A percentile compares a stretch with the other conserved stretches of the same genome.
These are phyloP conservation scores for Cyclophora albipunctata DNA, from an alignment of 2,888 invertebrate genomes.

Conservation along the genomic window DNA sequence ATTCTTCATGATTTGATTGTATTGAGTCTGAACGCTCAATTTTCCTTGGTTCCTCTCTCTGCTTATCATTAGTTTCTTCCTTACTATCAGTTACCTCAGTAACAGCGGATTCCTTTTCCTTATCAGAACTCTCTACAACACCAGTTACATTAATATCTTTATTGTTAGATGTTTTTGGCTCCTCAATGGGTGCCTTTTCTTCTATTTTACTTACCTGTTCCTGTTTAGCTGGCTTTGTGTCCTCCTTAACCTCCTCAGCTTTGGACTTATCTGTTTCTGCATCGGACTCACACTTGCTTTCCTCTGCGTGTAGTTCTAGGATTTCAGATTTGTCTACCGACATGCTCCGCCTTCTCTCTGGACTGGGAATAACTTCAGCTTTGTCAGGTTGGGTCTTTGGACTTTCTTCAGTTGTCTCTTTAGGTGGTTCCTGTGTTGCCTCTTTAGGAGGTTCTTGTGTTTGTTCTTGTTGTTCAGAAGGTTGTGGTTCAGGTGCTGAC, in stretches of 20 bases:
- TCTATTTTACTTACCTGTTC: slow-evolving; percentile 63
- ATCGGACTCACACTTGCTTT: slow-evolving; percentile 50
- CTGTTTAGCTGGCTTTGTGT: slow-evolving; percentile 25
- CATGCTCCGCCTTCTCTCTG: slow-evolving; percentile 33
- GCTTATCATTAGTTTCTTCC: slow-evolving; percentile 13
- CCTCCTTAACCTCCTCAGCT: slow-evolving; percentile 22
- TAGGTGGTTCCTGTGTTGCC: slow-evolving; percentile 3
- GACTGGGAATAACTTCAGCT: slow-evolving; percentile 7
- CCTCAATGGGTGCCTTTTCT: slow-evolving; percentile 43
- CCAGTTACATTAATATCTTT: slow-evolving; percentile 54
- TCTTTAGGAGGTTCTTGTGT: slow-evolving; percentile 9
- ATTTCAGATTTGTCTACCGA: slow-evolving; percentile 56
- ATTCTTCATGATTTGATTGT: slow-evolving; percentile 37
- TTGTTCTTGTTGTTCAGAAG: slow-evolving; percentile 5
- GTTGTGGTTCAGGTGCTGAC: slow-evolving; percentile 24
- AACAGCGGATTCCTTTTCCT: slow-evolving; percentile 17
- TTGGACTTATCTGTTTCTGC: slow-evolving; percentile 36
- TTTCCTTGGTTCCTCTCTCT: slow-evolving; percentile 7
- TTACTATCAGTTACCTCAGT: slow-evolving; percentile 23
- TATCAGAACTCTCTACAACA: slow-evolving; percentile 56
- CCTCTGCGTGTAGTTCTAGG: slow-evolving; percentile 55
- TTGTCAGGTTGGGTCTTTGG: slow-evolving; percentile 12
- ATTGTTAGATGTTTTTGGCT: slow-evolving; percentile 35
- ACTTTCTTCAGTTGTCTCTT: neutral
- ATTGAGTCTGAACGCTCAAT: slow-evolving; percentile 29